Base-by-base conservation (phyloP, 1,140 invertebrate species). In the Lordiphosa collinella region DNA sequence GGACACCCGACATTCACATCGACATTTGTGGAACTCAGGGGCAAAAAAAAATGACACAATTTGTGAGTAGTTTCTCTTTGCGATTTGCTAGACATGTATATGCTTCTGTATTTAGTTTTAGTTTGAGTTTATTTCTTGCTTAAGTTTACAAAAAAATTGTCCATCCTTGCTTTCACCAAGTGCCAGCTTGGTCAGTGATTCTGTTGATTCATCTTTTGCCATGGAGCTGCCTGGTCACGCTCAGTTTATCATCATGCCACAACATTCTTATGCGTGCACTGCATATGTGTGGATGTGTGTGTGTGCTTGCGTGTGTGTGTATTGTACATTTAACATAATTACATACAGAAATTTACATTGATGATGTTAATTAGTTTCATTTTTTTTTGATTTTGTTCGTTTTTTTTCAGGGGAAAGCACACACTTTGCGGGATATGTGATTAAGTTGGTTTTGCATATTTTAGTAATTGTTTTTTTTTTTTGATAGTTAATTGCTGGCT, bases 281-380 rank as follows among this genome's bases (percentile, higher is more conserved):
- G n/a, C 13, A 2, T 46, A 1, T 36, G 5, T 50, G n/a, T 40
- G 4, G 11, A 13, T 37, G n/a, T 31, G 9, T 11, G 32, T 44
- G 25, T 25, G 1, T 40, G 25, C 48, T 32, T 51, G 36, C 13
- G 36, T 12, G 34, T 52, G 40, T 52, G 22, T 35, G 53, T 53
- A 69, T 49, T 18, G 47, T 56, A 61, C 35, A 66, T 54, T 66
- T 51, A 60, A 46, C 31, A 58, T 76, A 65, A 76, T 71, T 76
- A 76, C 73, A 76, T 76, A 78, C 73, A 78, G 61, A 66, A 78
- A 76, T 78, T 64, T 78, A 78, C 74, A 78, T 80, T 49, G 75
- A 80, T 56, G 66, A 47, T 50, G 50, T 44, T 60, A 34, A 52
- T 65, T 52, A 40, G 34, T 66, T 49, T 47, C 32, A 49, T 18